Evolutionary conservation across 2,888 invertebrate genomes (phyloP), one percentile per base, ranked within the genome.

Genomic region (Drosophila quinaria): DNA sequence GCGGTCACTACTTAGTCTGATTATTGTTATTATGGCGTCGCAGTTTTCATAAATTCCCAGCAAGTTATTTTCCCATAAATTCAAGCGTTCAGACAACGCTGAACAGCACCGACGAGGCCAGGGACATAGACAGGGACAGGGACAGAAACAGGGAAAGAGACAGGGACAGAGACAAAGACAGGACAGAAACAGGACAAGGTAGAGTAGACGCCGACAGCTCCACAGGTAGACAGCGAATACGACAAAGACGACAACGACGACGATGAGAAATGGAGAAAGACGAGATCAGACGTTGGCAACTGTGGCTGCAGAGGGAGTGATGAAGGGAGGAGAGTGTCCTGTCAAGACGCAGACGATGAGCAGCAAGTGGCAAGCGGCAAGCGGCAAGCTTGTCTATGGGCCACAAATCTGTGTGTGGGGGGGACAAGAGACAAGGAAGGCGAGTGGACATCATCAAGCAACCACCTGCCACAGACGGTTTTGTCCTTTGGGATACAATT

Each of bases 1-100:
- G 81, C 89, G 89, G 84, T 84, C 89, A 89, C 89, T 89, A 85
- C 85, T 85, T 89, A 89, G 85, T 89, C 87, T 87, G 87, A 89
- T 89, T 87, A 85, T 84, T 89, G 89, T 84, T 84, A 87, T 84
- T 84, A 84, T 89, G 89, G 89, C 90, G 89, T 85, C 90, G 85
- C 85, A 79, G 85, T 87, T 88, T 87, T 87, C 89, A 87, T 89
- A 89, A 87, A 87, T 87, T 87, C 80, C 86, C 90, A 87, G 78
- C 88, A 89, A 87, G 86, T 89, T 87, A 87, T 87, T 87, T 87
- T 89, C 82, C 82, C 89, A 87, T 89, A 85, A 87, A 87, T 87
- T 89, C 81, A 61, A 37, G 59, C 63, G 62, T 47, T 44, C 76
- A 76, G 76, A 79, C 80, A 62, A 39, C 33, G 29, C 66, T 56